A percentile compares a stretch with the other conserved stretches of the same genome.
Conservation (phyloP, 2,888 invertebrate species). For the Zonitis immaculata region DNA sequence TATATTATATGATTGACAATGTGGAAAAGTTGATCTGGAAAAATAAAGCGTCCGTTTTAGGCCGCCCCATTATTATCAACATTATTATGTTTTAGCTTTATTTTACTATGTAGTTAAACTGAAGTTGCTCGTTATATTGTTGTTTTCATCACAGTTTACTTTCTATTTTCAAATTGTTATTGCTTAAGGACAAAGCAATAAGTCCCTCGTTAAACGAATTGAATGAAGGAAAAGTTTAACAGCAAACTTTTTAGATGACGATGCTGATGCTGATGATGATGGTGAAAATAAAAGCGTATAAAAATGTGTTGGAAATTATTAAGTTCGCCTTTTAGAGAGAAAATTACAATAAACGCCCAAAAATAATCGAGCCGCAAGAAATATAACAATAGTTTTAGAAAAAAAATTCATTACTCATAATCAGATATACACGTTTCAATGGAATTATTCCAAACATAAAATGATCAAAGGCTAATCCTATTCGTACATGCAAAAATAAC, state of each 20-base stretch:
- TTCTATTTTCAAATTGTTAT: conserved; percentile 8
- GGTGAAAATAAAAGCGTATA: background rate
- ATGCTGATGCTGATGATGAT: background rate
- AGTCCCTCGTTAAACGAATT: conserved; percentile 7
- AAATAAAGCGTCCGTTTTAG: too few relatives aligned
- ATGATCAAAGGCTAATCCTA: background rate
- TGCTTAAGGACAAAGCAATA: conserved; percentile 5
- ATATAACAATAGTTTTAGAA: background rate
- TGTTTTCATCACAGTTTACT: conserved; percentile 6
- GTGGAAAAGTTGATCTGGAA: too few relatives aligned
- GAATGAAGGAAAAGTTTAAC: conserved; percentile 4
- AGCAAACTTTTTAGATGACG: background rate
- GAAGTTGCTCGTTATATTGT: conserved; percentile 6
- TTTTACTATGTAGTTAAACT: conserved; percentile 3
- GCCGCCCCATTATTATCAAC: background rate
- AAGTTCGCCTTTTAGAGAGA: too few relatives aligned
- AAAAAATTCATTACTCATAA: too few relatives aligned
- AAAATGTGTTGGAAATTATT: too few relatives aligned
- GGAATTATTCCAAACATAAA: background rate
- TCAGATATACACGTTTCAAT: background rate
- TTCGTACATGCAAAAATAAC: background rate
- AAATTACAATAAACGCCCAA: background rate
- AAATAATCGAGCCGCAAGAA: background rate
- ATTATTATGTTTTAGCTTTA: conserved; percentile 2
- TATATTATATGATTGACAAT: too few relatives aligned